A percentile compares a stretch with the other conserved stretches of the same genome.
These are phyloP conservation scores for Hirtodrosophila confusa DNA, from an alignment of 2,888 invertebrate genomes.

Conservation along the genomic window DNA sequence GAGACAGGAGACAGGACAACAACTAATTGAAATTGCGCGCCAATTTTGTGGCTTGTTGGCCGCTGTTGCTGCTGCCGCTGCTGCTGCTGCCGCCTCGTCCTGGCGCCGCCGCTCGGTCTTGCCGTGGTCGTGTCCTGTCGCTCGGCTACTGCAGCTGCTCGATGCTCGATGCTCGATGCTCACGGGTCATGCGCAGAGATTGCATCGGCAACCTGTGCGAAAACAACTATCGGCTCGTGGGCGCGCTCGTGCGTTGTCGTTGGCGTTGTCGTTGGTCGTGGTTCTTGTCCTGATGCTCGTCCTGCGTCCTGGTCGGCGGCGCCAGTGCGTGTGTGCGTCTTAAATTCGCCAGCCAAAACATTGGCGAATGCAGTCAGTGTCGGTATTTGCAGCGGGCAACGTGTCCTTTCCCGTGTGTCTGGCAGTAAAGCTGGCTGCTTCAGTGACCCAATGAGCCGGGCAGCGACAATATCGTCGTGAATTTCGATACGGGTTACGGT, in stretches of 20 bases:
- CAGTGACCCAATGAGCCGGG: slow-evolving; percentile 62
- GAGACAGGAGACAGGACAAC: slow-evolving; percentile 58
- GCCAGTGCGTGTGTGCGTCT: slow-evolving; percentile 38
- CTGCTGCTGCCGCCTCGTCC: neutral
- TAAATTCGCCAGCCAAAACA: slow-evolving; percentile 67
- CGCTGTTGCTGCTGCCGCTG: slow-evolving; percentile 9
- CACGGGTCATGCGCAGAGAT: slow-evolving; percentile 59
- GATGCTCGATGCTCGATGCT: slow-evolving; percentile 34
- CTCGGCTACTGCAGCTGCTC: slow-evolving; percentile 1
- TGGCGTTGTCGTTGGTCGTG: slow-evolving; percentile 30
- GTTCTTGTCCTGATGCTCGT: slow-evolving; percentile 25
- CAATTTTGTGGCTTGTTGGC: slow-evolving; percentile 77
- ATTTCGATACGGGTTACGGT: slow-evolving; percentile 19
- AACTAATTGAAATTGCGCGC: slow-evolving; percentile 80
- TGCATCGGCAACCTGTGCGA: slow-evolving; percentile 10
- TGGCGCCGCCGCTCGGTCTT: no score
- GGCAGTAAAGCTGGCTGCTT: slow-evolving; percentile 46
- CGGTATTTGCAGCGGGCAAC: slow-evolving; percentile 75
- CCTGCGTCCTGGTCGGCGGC: slow-evolving; percentile 19
- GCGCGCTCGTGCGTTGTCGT: slow-evolving; percentile 6
- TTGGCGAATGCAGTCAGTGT: slow-evolving; percentile 70
- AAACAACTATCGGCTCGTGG: slow-evolving; percentile 38
- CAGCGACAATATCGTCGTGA: slow-evolving; percentile 56
- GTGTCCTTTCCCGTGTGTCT: slow-evolving; percentile 39
- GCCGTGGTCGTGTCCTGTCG: no score